phyloP scores from a whole-genome alignment of 2,888 invertebrate species.

The Stictocephala bisonia region DNA sequence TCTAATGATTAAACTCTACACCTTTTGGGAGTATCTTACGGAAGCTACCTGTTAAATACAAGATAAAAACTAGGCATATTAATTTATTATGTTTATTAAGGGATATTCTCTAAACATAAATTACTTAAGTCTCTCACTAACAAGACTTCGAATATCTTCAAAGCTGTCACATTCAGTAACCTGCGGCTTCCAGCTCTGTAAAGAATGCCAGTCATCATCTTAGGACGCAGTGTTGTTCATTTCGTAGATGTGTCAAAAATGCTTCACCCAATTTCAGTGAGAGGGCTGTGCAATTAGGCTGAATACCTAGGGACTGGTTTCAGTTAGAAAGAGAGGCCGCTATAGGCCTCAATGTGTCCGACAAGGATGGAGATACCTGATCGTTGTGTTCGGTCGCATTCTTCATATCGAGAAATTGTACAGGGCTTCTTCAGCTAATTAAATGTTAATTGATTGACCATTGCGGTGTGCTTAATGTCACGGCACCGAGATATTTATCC shows the following conservation, averaged over 20 bases:
- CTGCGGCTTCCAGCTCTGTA: too few species aligned
- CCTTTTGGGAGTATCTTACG: too few species aligned
- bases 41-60: too few species aligned
- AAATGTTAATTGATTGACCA: slow-evolving; percentile 37
- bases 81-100: too few species aligned
- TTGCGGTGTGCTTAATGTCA: slow-evolving; percentile 21
- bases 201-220: slow-evolving; percentile 23
- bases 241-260: slow-evolving; percentile 51
- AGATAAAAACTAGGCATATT: too few species aligned
- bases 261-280: slow-evolving; percentile 46
- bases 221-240: slow-evolving; percentile 37
- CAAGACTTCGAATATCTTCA: too few species aligned
- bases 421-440: slow-evolving; percentile 31
- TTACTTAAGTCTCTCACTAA: too few species aligned
- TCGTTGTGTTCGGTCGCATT: slow-evolving; percentile 38
- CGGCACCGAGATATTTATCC: slow-evolving; percentile 21
- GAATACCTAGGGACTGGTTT: slow-evolving; percentile 46
- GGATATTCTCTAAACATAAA: too few species aligned
- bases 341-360: slow-evolving; percentile 28
- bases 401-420: slow-evolving; percentile 33
- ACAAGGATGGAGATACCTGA: slow-evolving; percentile 36
- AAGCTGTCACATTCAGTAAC: too few species aligned
- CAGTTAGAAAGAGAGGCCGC: slow-evolving; percentile 26
- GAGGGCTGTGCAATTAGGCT: slow-evolving; percentile 34
- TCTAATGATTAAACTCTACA: too few species aligned